These are phyloP conservation scores for Balanococcus diminutus DNA, from an alignment of 2,888 invertebrate genomes.

Conservation along the genomic window DNA sequence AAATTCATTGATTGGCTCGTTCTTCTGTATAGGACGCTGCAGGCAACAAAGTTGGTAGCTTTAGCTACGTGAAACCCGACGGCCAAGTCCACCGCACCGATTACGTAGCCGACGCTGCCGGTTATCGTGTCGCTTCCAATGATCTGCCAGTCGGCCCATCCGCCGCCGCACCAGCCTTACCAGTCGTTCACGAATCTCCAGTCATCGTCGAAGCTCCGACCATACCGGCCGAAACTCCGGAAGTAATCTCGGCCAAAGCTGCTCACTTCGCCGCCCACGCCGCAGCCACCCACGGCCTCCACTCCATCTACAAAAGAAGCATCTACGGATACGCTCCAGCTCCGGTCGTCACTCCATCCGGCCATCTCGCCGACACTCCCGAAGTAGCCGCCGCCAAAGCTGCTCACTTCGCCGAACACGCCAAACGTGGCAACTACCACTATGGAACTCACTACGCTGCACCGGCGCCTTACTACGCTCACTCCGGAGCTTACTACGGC, in stretches of 20 bases:
- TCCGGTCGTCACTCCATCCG: slow-evolving; percentile 60
- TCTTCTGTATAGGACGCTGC: slow-evolving; percentile 60
- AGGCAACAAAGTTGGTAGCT: slow-evolving; percentile 63
- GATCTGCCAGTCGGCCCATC: slow-evolving; percentile 61
- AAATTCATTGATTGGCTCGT: no score
- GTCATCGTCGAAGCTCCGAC: slow-evolving; percentile 58
- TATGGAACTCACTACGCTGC: slow-evolving; percentile 57
- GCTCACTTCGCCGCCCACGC: slow-evolving; percentile 62
- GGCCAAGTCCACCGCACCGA: slow-evolving; percentile 62
- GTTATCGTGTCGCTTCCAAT: slow-evolving; percentile 63
- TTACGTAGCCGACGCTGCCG: slow-evolving; percentile 63
- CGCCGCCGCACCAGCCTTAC: slow-evolving; percentile 54
- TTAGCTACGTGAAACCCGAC: slow-evolving; percentile 64
- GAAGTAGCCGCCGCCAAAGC: slow-evolving; percentile 63
- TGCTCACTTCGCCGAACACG: slow-evolving; percentile 62
- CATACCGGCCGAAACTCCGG: slow-evolving; percentile 61
- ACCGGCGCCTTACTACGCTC: slow-evolving; percentile 57
- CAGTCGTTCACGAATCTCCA: slow-evolving; percentile 53
- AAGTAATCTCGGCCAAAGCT: slow-evolving; percentile 62
- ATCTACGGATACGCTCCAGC: slow-evolving; percentile 52
- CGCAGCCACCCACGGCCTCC: slow-evolving; percentile 20
- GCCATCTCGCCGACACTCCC: slow-evolving; percentile 62
- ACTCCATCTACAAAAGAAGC: slow-evolving; percentile 46
- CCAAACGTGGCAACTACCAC: slow-evolving; percentile 57
- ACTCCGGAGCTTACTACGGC: slow-evolving; percentile 62